phyloP scores from a whole-genome alignment of 92 coral and sea anemone species.

The Meandrina meandrites region DNA sequence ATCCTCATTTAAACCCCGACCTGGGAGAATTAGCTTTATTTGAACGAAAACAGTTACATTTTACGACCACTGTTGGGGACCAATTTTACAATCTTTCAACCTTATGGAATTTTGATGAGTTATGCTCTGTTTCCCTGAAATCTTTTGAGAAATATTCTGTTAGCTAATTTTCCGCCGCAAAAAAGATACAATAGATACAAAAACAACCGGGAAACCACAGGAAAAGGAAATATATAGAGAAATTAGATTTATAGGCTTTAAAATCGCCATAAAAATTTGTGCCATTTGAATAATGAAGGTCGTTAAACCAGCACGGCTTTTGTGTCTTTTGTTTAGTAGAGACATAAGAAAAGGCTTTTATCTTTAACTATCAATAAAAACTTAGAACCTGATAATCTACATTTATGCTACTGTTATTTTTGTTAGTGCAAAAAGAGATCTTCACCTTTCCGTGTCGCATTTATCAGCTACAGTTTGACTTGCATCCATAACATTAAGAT shows the following conservation, averaged over 20 bases:
- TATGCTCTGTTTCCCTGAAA: neutral
- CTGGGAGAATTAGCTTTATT: neutral
- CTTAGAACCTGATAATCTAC: too few relatives aligned
- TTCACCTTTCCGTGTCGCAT: too few relatives aligned
- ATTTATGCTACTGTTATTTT: too few relatives aligned
- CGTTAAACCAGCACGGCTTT: neutral
- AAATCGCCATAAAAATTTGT: neutral
- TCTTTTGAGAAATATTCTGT: too few relatives aligned
- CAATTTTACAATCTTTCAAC: neutral
- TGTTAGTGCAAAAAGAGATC: too few relatives aligned
- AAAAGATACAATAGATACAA: too few relatives aligned
- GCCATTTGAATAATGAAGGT: neutral
- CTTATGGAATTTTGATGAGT: neutral
- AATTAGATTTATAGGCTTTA: neutral
- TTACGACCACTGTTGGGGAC: neutral
- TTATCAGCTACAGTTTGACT: too few relatives aligned
- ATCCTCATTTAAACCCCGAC: neutral
- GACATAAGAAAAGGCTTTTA: neutral
- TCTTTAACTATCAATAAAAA: neutral
- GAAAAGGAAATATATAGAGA: too few relatives aligned
- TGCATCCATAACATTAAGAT: too few relatives aligned
- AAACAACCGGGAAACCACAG: too few relatives aligned
- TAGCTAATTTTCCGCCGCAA: too few relatives aligned
- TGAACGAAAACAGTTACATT: neutral
- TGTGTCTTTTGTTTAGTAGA: too few relatives aligned